A percentile compares a stretch with the other conserved stretches of the same genome.
Conservation (phyloP, 2,888 invertebrate genomes). For the Drosophila leonis region DNA sequence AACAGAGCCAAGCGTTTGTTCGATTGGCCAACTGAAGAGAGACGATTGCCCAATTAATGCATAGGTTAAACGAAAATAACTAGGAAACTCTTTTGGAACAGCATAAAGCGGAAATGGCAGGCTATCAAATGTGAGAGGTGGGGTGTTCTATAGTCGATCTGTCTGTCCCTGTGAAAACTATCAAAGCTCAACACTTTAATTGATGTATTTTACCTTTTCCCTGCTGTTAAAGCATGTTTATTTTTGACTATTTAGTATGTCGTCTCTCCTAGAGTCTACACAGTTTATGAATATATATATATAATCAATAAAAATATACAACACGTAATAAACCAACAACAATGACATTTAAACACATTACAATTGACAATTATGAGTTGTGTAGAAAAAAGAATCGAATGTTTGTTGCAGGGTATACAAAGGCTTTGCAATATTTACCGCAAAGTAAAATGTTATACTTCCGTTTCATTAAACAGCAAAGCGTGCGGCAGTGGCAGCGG, state of each 20-base stretch:
- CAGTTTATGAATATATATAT: background rate
- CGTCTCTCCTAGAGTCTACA: background rate
- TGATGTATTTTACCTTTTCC: background rate
- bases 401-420: conserved; percentile 5
- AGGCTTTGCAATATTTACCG: conserved; percentile 63
- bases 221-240: too few relatives aligned
- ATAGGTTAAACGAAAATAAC: background rate
- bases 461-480: conserved; percentile 70
- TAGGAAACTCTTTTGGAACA: background rate
- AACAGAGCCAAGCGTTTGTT: background rate
- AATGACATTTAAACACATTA: background rate
- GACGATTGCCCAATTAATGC: background rate
- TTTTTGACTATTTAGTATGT: background rate
- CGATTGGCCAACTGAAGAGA: too few relatives aligned
- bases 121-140: background rate
- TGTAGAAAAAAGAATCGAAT: background rate
- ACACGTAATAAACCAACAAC: background rate
- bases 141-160: background rate
- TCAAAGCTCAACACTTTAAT: background rate
- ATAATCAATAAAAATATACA: background rate
- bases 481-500: conserved; percentile 34
- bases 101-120: background rate
- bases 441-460: conserved; percentile 72
- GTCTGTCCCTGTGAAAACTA: background rate
- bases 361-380: conserved; percentile 8